These are phyloP conservation scores for Argyresthia albistria DNA, from an alignment of 2,888 invertebrate species.

Conservation along the genomic window DNA sequence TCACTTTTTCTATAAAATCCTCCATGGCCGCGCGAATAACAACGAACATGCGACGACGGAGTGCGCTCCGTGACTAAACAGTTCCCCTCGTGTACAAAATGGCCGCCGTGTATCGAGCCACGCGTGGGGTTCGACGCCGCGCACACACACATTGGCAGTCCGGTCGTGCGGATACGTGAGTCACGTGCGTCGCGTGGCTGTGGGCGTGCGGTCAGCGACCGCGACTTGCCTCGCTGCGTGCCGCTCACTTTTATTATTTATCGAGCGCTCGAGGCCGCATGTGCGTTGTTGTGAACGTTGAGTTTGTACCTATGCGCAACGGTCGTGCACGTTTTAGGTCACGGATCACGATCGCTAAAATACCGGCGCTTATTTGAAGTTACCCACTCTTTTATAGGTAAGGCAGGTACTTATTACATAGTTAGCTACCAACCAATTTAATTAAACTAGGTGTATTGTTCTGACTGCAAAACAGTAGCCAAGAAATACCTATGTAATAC, in stretches of 20 bases:
- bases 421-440: no score
- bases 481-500: no score
- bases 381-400: no score
- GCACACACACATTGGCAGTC: not conserved
- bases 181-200: not conserved
- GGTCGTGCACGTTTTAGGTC: no score
- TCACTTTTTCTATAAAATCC: conserved; percentile 3
- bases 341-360: no score
- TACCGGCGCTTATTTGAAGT: no score
- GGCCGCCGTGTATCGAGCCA: not conserved
- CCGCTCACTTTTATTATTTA: not conserved
- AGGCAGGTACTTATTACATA: no score
- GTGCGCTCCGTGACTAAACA: not conserved
- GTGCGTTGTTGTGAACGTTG: no score
- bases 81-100: not conserved
- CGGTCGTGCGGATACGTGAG: not conserved
- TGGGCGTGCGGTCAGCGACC: not conserved
- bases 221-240: not conserved
- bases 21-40: not conserved
- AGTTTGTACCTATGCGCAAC: no score
- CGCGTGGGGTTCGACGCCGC: not conserved
- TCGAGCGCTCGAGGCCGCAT: not conserved
- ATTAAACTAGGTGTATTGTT: no score
- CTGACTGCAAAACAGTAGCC: no score
- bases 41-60: not conserved